Conservation (phyloP, 2,888 invertebrate species). For the Adelphocoris suturalis region DNA sequence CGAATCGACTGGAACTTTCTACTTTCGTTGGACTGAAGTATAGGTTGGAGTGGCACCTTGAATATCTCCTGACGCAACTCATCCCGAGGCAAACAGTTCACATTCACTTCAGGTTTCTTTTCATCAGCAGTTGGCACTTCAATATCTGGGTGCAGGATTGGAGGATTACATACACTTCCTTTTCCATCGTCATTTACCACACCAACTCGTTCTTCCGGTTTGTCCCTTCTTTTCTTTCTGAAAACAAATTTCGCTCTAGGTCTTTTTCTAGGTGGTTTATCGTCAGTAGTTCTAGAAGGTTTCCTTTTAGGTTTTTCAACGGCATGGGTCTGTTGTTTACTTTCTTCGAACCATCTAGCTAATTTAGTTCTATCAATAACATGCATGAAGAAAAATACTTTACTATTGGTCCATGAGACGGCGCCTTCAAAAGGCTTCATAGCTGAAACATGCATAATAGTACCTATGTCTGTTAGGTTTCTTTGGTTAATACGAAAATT, state of each 20-base stretch:
- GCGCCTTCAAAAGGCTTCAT: slow-evolving; percentile 96
- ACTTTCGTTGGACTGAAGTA: not conserved
- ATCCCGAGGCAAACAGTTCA: not conserved
- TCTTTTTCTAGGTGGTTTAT: slow-evolving; percentile 15
- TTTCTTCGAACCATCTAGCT: slow-evolving; percentile 93
- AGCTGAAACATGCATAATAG: slow-evolving; percentile 98
- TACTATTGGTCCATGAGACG: slow-evolving; percentile 99
- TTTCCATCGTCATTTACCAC: not conserved
- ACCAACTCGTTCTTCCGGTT: not conserved
- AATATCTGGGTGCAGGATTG: not conserved
- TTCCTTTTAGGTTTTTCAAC: slow-evolving; percentile 11
- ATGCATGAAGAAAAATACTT: slow-evolving; percentile 98
- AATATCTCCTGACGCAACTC: not conserved
- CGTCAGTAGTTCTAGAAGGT: not conserved
- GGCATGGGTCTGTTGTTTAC: not conserved
- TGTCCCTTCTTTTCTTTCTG: not conserved
- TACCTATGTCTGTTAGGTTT: slow-evolving; percentile 97
- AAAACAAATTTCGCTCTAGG: slow-evolving; percentile 1
- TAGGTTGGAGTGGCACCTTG: not conserved
- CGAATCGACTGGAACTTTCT: not conserved
- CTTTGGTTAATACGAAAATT: slow-evolving; percentile 99
- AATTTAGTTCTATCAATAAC: slow-evolving; percentile 97
- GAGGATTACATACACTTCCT: not conserved
- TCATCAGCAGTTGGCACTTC: not conserved
- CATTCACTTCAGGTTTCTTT: not conserved